These are phyloP conservation scores for Electrophaes corylata DNA, from an alignment of 2,888 invertebrate genomes.

Conservation along the genomic window DNA sequence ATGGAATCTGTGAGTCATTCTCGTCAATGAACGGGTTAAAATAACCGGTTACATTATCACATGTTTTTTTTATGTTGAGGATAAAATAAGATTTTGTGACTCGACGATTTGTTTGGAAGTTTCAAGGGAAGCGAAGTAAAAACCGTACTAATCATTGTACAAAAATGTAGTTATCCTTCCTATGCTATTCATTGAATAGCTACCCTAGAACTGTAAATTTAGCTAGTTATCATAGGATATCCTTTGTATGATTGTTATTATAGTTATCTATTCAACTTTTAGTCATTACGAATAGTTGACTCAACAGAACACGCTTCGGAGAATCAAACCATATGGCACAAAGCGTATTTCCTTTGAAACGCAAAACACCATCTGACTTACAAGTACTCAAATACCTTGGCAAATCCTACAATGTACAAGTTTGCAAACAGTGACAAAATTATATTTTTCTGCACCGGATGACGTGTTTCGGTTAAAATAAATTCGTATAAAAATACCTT, in stretches of 20 bases:
- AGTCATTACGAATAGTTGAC: slow-evolving; percentile 31
- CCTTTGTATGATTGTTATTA: neutral
- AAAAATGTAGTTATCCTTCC: neutral
- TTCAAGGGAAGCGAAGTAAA: slow-evolving; percentile 5
- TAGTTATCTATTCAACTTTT: neutral
- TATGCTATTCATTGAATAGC: neutral
- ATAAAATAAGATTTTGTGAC: slow-evolving; percentile 25
- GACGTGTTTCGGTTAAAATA: no score
- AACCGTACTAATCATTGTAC: neutral
- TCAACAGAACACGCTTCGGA: slow-evolving; percentile 47
- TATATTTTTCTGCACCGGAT: no score
- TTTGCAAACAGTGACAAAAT: no score
- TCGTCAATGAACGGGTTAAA: slow-evolving; percentile 34
- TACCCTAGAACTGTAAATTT: neutral
- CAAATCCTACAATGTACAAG: neutral
- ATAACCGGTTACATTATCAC: slow-evolving; percentile 29
- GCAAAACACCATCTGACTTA: slow-evolving; percentile 13
- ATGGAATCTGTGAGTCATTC: slow-evolving; percentile 30
- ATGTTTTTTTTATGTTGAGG: slow-evolving; percentile 24
- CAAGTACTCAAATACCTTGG: neutral
- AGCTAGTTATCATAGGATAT: neutral
- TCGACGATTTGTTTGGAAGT: slow-evolving; percentile 11
- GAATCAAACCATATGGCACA: slow-evolving; percentile 36
- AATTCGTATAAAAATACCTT: no score
- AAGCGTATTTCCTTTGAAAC: slow-evolving; percentile 24